A percentile compares a stretch with the other conserved stretches of the same genome.
These are phyloP conservation scores for Rhogogaster chlorosoma DNA, from an alignment of 2,888 invertebrate species.

Conservation along the genomic window DNA sequence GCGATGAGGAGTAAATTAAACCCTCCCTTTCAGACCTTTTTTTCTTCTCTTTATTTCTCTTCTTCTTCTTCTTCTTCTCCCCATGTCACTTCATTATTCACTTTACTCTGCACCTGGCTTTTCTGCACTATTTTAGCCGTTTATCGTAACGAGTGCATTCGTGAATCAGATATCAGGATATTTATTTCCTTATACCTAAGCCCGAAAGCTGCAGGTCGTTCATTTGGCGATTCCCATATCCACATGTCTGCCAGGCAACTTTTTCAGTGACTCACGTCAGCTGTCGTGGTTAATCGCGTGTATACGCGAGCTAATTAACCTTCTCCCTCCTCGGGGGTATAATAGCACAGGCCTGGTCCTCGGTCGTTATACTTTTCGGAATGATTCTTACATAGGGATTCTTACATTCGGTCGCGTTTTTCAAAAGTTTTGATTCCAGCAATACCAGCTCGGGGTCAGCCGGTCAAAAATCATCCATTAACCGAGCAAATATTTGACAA, in stretches of 20 bases:
- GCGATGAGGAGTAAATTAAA: slow-evolving; percentile 27
- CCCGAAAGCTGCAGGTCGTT: slow-evolving; percentile 12
- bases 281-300: slow-evolving; percentile 34
- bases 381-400: neutral
- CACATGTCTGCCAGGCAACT: neutral
- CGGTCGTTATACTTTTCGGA: neutral
- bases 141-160: neutral
- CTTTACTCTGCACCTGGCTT: neutral
- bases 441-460: neutral
- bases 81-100: neutral
- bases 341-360: neutral
- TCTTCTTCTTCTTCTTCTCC: neutral
- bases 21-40: neutral
- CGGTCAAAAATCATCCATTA: slow-evolving; percentile 52
- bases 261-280: slow-evolving; percentile 46
- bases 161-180: neutral
- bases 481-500: slow-evolving; percentile 49
- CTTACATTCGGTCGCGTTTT: neutral
- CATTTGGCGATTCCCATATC: neutral
- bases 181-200: neutral
- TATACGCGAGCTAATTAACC: slow-evolving; percentile 38
- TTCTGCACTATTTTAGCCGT: neutral
- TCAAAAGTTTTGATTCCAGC: neutral
- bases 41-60: neutral
- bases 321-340: neutral